A percentile compares a stretch with the other conserved stretches of the same genome.
Conservation (phyloP, 2,888 invertebrate genomes). For the Eristalis tenax region DNA sequence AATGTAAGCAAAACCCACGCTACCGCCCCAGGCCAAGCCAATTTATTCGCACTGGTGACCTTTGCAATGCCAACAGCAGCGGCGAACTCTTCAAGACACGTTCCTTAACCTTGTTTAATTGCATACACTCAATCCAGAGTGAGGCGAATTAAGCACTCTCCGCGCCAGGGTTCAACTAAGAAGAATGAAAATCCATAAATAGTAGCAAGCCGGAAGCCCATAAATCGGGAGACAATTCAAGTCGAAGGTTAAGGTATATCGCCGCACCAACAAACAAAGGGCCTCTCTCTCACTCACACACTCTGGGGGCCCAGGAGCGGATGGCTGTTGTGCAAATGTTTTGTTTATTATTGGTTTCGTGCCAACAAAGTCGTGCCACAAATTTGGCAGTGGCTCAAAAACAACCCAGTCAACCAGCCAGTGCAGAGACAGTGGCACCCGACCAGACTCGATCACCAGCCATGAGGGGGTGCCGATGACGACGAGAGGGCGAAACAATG, state of each 20-base stretch:
- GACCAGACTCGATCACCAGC: not conserved
- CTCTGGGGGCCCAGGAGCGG: not conserved
- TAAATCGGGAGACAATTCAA: conserved; percentile 66
- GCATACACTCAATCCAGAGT: not conserved
- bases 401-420: conserved; percentile 35
- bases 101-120: conserved; percentile 37
- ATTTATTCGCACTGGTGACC: conserved; percentile 63
- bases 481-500: conserved; percentile 62
- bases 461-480: conserved; percentile 39
- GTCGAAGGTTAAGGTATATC: conserved; percentile 66
- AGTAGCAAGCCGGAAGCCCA: conserved; percentile 58
- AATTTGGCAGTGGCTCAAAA: conserved; percentile 68
- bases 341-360: conserved; percentile 70
- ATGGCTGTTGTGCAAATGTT: conserved; percentile 49
- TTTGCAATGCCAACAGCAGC: conserved; percentile 33
- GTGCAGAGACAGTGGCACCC: conserved; percentile 16
- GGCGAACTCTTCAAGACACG: not conserved
- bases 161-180: conserved; percentile 4
- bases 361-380: conserved; percentile 66
- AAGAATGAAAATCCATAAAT: conserved; percentile 26
- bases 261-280: conserved; percentile 21
- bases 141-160: conserved; percentile 44
- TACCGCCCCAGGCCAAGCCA: conserved; percentile 32
- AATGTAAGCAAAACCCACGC: not conserved
- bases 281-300: not conserved